Conservation (phyloP, 2,113 vertebrate genomes). For the Brachionichthys hirsutus region DNA sequence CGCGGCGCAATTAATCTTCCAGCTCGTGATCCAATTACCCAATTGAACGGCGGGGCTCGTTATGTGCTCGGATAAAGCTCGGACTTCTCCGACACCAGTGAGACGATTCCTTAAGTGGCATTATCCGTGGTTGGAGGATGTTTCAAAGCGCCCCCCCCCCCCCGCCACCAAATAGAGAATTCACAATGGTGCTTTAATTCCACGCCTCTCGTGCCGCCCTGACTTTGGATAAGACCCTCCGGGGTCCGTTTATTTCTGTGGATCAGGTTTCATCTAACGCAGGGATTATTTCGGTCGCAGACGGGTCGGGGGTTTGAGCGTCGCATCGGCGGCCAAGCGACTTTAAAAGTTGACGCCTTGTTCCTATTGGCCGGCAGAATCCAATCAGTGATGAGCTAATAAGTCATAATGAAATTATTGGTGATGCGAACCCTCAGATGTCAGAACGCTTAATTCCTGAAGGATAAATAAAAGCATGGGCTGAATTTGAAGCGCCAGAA, state of each 20-base stretch:
- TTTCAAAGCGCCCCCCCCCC: conserved; percentile 45
- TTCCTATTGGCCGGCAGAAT: no score
- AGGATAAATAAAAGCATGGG: no score
- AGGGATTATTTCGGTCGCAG: conserved; percentile 48
- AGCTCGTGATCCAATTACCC: conserved; percentile 70
- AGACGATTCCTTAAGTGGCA: conserved; percentile 47
- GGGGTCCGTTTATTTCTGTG: conserved; percentile 32
- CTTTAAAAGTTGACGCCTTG: background rate
- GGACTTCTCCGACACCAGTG: conserved; percentile 43
- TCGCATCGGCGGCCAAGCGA: no score
- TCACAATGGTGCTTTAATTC: conserved; percentile 55
- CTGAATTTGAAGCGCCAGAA: no score
- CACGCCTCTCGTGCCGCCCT: conserved; percentile 46
- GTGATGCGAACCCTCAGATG: no score
- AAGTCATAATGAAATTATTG: no score
- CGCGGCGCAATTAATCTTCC: conserved; percentile 61
- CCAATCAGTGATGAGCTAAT: no score
- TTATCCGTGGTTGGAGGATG: conserved; percentile 60
- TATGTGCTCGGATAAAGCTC: conserved; percentile 58
- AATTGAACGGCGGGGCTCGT: conserved; percentile 54
- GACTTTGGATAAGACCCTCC: conserved; percentile 52
- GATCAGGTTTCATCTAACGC: conserved; percentile 11
- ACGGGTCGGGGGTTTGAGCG: no score
- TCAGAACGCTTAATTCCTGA: no score
- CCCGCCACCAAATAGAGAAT: conserved; percentile 56